Conservation (phyloP, 53 echinoderm and acorn worm genomes). For the Holothuria leucospilota region DNA sequence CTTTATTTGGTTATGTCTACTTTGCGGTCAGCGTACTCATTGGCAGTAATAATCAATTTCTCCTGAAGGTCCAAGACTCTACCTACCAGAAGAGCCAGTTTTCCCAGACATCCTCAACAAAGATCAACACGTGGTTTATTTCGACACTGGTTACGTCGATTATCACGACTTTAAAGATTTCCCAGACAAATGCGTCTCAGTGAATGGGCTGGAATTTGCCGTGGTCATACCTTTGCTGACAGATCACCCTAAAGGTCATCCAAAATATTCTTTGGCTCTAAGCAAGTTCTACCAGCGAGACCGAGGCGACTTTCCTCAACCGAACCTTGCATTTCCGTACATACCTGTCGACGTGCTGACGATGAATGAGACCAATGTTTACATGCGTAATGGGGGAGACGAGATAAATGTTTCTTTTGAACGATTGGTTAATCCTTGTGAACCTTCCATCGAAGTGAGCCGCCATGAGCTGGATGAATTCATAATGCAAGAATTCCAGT, state of each 20-base stretch:
- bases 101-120: neutral
- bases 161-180: neutral
- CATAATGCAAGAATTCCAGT: neutral
- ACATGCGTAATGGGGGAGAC: neutral
- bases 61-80: neutral
- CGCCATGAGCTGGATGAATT: neutral
- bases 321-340: slow-evolving; percentile 11
- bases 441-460: neutral
- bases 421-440: neutral
- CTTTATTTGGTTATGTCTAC: too few relatives aligned
- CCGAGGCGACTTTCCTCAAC: slow-evolving; percentile 6
- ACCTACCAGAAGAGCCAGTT: neutral
- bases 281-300: neutral
- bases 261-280: slow-evolving; percentile 3
- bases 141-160: neutral
- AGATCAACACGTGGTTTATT: neutral
- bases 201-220: neutral
- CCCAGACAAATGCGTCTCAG: neutral
- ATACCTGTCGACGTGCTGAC: slow-evolving; percentile 1
- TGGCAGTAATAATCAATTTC: too few relatives aligned
- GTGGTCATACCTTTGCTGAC: neutral
- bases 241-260: neutral
- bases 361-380: neutral
- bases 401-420: neutral
- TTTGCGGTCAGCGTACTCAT: too few relatives aligned